Evolutionary conservation across 1,140 invertebrate genomes (phyloP), one percentile per base, ranked within the genome.

Genomic region (Nasonia longicornis): DNA sequence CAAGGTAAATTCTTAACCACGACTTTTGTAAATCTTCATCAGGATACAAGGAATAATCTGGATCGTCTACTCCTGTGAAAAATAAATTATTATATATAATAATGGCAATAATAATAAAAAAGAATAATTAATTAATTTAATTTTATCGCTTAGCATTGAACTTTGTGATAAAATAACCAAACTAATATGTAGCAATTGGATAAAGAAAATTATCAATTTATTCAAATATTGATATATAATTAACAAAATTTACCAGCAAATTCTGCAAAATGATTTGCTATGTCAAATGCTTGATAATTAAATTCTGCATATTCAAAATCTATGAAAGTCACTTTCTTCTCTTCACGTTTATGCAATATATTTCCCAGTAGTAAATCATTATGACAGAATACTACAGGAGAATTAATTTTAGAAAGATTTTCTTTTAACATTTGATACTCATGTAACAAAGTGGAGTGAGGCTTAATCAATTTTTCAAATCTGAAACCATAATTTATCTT

Each of bases 191-290:
- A 63, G 7, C 31, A 73, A 64, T 35, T 35, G 4, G 22, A 0
- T 26, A 29, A 69, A 26, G 11, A 26, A 69, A 74, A 38, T 52
- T 29, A 64, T 38, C 38, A 29, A 38, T 73, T 12, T 77, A 66
- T 12, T 76, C 8, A 70, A 67, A 72, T 58, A 42, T 22, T 20
- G n/a, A 38, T 66, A 52, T 64, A 63, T 20, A n/a, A 58, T n/a
- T 29, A 14, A 31, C 35, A 38, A 52, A 72, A 58, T 42, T 93
- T 92, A 96, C 98, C 98, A 86, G 96, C 96, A 93, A 97, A 99
- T 93, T 99, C 98, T 86, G 95, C 95, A 92, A 99, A 99, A 92
- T 99, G 98, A 92, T 99, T 99, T 20, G 95, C 98, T 89, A 99
- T 98, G 91, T 99, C 98, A 91, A 94, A 99, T 1, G 97, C 95